Percentiles rank a stretch among this genome's conserved stretches.
Evolutionary conservation across 2,888 invertebrate genomes (phyloP).

Genomic region (Bruchidius siliquastri): DNA sequence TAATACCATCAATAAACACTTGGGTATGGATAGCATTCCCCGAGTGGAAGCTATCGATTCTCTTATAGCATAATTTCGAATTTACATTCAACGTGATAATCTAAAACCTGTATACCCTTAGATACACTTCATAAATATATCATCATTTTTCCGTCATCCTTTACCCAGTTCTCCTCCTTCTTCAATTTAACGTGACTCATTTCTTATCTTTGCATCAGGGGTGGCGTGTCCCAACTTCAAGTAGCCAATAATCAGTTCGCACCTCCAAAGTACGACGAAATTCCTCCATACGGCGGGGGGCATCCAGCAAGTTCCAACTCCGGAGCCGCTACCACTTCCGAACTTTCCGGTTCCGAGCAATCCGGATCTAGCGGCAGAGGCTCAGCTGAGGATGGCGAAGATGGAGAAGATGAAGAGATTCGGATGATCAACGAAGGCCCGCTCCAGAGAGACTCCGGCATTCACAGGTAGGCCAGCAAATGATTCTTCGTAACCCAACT

Average conservation of each 20-base stretch:
- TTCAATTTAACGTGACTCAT: too few species aligned
- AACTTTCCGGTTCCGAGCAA: conserved; percentile 89
- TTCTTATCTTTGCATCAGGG: conserved; percentile 51
- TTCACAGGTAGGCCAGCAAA: conserved; percentile 64
- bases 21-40: too few species aligned
- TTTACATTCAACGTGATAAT: too few species aligned
- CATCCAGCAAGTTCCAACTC: conserved; percentile 75
- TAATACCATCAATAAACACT: too few species aligned
- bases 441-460: conserved; percentile 67
- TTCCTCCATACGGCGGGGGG: conserved; percentile 68
- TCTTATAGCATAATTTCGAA: too few species aligned
- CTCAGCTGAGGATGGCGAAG: conserved; percentile 90
- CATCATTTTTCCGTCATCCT: too few species aligned
- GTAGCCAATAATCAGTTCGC: conserved; percentile 63
- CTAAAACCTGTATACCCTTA: too few species aligned
- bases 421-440: conserved; percentile 95
- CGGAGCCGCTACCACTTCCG: conserved; percentile 80
- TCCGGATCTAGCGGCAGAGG: conserved; percentile 95
- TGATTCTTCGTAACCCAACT: too few species aligned
- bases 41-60: too few species aligned
- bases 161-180: too few species aligned
- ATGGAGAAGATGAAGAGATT: conserved; percentile 93
- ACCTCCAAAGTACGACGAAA: conserved; percentile 88
- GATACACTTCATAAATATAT: too few species aligned
- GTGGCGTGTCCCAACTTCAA: conserved; percentile 50